Base-by-base conservation (phyloP, 2,888 invertebrate species). In the Eledone cirrhosa region DNA sequence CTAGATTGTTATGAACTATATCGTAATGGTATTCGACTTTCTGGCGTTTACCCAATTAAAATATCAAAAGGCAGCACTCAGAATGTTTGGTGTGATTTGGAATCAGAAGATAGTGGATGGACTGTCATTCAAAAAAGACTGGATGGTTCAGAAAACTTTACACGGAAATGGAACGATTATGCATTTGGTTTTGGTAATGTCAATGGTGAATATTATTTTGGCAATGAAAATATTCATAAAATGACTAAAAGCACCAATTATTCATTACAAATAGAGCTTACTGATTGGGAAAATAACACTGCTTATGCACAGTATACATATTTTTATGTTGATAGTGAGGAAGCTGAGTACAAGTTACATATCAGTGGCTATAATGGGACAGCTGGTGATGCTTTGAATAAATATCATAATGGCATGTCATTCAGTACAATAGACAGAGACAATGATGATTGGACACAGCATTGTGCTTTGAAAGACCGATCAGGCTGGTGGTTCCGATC, bases 361-460 rank as follows among this genome's bases (percentile, higher is more conserved):
- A 93, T 96, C 0, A 91, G 92, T 47, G 94, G 94, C 0, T 97
- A 95, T 89, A 92, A 92, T 22, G 87, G 97, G 0, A 97, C 96
- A 85, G 96, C 96, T 0, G 96, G 95, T 78, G 96, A 97, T 88
- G 96, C 97, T 0, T 92, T 97, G 81, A 80, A 80, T 27, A 94
- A 94, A 82, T 96, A 96, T 96, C 97, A 97, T 89, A 95, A 96
- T 90, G 93, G 93, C 77, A 96, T 97, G 96, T 94, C 95, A 84
- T 97, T 97, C 91, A 96, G 96, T 77, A 94, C 97, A 0, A 94
- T 94, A 79, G 97, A 97, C 90, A 94, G 93, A 63, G 97, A 97
- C 90, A 93, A 96, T 85, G 97, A 97, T 89, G 94, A 83, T 33
- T 88, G 88, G 87, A 82, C 83, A 78, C 82, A 84, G 22, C 86